These are phyloP conservation scores for Brachyhypopomus gauderio DNA, from an alignment of 2,113 vertebrate species.

Conservation along the genomic window DNA sequence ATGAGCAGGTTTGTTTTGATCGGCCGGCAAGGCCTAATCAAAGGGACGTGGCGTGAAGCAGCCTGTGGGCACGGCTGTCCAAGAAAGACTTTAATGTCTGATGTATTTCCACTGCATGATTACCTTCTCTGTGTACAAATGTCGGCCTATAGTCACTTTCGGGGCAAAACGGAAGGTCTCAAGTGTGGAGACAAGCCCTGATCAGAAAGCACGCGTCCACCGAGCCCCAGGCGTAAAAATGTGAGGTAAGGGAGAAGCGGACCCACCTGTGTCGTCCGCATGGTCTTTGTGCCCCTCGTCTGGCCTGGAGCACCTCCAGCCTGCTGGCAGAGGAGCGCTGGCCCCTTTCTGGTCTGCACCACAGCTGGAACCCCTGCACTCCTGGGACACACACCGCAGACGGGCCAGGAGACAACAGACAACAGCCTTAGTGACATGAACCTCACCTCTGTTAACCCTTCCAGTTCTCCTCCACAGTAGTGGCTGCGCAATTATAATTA, in stretches of 20 bases:
- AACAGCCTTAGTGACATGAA: neutral
- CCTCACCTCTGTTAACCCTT: no score
- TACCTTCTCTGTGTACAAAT: no score
- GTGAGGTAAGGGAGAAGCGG: neutral
- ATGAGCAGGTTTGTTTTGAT: neutral
- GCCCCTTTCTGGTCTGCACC: constrained; percentile 42
- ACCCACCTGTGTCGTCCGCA: constrained; percentile 65
- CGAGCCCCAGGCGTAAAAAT: no score
- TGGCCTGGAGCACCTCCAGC: constrained; percentile 65
- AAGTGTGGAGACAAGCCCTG: neutral
- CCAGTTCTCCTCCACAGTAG: no score
- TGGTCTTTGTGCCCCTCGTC: constrained; percentile 62
- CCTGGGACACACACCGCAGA: constrained; percentile 41
- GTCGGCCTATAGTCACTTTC: no score
- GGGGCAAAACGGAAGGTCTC: no score
- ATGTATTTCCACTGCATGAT: no score
- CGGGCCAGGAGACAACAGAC: neutral
- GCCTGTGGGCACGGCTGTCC: neutral
- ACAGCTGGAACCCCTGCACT: constrained; percentile 18
- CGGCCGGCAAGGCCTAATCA: neutral
- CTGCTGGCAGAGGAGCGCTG: constrained; percentile 45
- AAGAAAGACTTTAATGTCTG: no score
- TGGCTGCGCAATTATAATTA: no score
- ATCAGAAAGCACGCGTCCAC: neutral
- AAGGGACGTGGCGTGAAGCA: neutral